Conservation (phyloP, 2,888 invertebrate genomes). For the Isotomurus palustris region DNA sequence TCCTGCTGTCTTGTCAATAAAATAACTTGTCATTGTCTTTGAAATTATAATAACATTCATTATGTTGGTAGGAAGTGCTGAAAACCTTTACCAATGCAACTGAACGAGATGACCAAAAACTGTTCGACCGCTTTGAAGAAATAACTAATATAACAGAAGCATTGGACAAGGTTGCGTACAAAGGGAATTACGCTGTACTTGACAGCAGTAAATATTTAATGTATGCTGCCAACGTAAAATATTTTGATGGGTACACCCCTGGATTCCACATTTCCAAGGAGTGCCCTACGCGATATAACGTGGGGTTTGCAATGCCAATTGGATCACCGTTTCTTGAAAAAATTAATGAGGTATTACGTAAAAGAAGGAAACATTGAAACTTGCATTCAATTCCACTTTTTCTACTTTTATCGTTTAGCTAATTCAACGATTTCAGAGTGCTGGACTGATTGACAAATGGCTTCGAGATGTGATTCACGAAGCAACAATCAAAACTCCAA, state of each 20-base stretch:
- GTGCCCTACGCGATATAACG: constrained; percentile 44
- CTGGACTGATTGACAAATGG: constrained; percentile 92
- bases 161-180: constrained; percentile 38
- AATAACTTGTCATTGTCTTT: constrained; percentile 18
- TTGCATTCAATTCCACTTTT: constrained; percentile 3
- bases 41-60: background rate
- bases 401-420: constrained; percentile 53
- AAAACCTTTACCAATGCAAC: constrained; percentile 39
- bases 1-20: no score
- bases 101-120: constrained; percentile 25
- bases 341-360: constrained; percentile 41
- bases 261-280: constrained; percentile 40
- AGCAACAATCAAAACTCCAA: constrained; percentile 36
- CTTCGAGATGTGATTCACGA: constrained; percentile 70
- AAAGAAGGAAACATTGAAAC: no score
- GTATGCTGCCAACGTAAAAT: constrained; percentile 36
- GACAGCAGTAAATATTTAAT: constrained; percentile 41
- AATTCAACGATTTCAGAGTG: constrained; percentile 61
- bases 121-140: constrained; percentile 36
- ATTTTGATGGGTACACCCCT: constrained; percentile 40
- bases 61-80: constrained; percentile 27
- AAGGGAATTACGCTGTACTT: constrained; percentile 43
- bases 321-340: constrained; percentile 44
- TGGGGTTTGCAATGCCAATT: constrained; percentile 42
- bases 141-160: constrained; percentile 30